These are phyloP conservation scores for Acrossocheilus wenchowensis DNA, from an alignment of 2,797 vertebrate genomes.

Conservation along the genomic window DNA sequence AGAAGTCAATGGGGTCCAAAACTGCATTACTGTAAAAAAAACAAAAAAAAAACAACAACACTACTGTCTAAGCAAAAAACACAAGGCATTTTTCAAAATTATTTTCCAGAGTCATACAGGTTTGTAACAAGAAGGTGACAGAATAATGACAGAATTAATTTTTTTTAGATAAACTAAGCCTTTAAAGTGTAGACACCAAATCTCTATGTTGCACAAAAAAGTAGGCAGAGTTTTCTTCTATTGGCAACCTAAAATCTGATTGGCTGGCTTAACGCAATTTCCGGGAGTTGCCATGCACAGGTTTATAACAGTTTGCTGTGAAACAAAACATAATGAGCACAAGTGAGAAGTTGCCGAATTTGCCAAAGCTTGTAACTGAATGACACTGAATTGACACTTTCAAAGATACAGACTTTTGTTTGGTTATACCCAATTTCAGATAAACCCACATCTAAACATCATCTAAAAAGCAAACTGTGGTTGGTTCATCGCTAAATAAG, in stretches of 20 bases:
- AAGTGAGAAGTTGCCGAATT: background rate
- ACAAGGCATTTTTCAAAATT: background rate
- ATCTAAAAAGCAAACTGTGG: background rate
- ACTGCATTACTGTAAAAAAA: background rate
- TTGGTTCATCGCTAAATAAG: background rate
- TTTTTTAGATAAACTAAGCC: background rate
- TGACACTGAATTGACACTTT: background rate
- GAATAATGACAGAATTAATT: background rate
- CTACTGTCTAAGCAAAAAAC: background rate
- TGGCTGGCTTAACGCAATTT: background rate
- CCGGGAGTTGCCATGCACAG: background rate
- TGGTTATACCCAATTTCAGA: background rate
- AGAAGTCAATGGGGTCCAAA: background rate
- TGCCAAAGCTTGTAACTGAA: background rate
- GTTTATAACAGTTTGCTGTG: background rate
- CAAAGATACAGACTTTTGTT: background rate
- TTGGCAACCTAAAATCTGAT: conserved; percentile 2
- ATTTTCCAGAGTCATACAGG: background rate
- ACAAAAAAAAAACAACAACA: background rate
- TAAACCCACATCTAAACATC: background rate
- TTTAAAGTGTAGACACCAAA: background rate
- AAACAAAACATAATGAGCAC: background rate
- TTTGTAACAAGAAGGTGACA: background rate
- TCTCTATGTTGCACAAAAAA: background rate
- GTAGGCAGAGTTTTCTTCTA: background rate